Evolutionary conservation across 2,888 invertebrate genomes (phyloP).

Genomic region (Agrotis segetum): DNA sequence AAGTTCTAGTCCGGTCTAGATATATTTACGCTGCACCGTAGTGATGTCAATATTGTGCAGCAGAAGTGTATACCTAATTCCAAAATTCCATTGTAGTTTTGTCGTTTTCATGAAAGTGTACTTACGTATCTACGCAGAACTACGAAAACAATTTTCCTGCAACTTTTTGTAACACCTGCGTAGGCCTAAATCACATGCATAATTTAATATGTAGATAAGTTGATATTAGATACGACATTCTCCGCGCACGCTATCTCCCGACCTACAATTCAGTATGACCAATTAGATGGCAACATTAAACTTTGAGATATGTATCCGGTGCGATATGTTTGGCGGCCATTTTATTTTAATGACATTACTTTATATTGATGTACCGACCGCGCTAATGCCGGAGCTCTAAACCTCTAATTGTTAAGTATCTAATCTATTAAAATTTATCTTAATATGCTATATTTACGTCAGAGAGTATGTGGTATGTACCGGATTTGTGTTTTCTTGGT

Average conservation of each 20-base stretch:
- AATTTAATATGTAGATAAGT: background rate
- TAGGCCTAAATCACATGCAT: background rate
- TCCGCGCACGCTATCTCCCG: conserved; percentile 44
- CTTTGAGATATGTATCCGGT: conserved; percentile 84
- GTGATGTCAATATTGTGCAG: no score
- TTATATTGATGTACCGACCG: conserved; percentile 41
- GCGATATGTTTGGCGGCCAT: conserved; percentile 75
- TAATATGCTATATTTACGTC: conserved; percentile 51
- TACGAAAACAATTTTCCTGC: no score
- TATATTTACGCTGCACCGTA: no score
- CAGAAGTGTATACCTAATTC: no score
- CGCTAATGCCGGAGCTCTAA: conserved; percentile 29
- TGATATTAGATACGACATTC: conserved; percentile 6
- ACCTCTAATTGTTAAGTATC: conserved; percentile 52
- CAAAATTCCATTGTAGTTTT: no score
- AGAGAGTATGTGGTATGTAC: conserved; percentile 14
- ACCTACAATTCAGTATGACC: conserved; percentile 68
- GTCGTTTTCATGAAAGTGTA: no score
- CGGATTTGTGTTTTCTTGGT: conserved; percentile 30
- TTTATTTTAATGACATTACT: conserved; percentile 56
- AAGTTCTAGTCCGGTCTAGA: no score
- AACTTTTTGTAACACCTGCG: background rate
- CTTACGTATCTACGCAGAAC: no score
- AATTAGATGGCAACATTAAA: conserved; percentile 80
- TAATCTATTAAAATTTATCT: conserved; percentile 54